A percentile compares a stretch with the other conserved stretches of the same genome.
Evolutionary conservation across 2,797 vertebrate genomes (phyloP).

Genomic region (Apodemus agrarius): DNA sequence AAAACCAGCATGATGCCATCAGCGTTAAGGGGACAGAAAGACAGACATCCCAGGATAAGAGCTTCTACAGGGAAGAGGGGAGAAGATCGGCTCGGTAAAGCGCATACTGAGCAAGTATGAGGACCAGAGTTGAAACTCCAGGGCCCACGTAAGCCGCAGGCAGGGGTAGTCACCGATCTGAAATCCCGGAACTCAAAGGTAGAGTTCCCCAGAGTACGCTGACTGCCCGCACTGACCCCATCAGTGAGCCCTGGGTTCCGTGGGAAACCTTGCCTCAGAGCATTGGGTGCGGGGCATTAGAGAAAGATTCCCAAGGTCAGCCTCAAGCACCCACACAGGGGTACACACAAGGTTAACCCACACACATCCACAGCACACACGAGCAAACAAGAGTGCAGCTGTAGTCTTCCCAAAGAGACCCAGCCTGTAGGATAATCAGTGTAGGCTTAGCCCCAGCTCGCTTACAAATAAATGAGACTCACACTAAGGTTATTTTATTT

Average conservation of each 20-base stretch:
- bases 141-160: too few relatives aligned
- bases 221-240: background rate
- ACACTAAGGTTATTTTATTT: too few relatives aligned
- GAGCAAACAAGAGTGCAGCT: background rate
- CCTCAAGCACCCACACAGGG: background rate
- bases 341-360: background rate
- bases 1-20: background rate
- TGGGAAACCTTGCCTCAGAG: background rate
- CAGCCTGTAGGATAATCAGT: too few relatives aligned
- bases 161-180: background rate
- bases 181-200: background rate
- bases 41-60: background rate
- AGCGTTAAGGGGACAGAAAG: background rate
- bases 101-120: too few relatives aligned
- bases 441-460: too few relatives aligned
- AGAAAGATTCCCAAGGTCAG: background rate
- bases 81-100: background rate
- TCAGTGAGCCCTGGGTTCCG: background rate
- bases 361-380: background rate
- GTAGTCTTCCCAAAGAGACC: background rate
- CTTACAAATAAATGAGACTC: too few relatives aligned
- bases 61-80: background rate
- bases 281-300: background rate
- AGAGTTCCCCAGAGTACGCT: background rate
- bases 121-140: background rate